phyloP scores from a whole-genome alignment of 2,888 invertebrate species.

The Dysmachus trigonus region DNA sequence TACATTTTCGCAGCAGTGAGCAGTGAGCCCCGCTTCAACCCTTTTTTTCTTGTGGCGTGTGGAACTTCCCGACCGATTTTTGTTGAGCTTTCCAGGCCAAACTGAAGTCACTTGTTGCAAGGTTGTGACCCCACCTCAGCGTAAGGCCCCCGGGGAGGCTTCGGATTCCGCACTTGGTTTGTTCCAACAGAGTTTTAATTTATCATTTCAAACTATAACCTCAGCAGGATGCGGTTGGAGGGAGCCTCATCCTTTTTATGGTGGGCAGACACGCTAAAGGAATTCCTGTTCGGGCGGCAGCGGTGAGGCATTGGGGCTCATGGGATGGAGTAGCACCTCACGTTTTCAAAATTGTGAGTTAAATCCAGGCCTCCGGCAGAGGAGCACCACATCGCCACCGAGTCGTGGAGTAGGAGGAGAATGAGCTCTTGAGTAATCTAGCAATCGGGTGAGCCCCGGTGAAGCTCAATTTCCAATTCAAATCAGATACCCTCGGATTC shows the following conservation, averaged over 20 bases:
- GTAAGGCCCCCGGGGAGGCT: not conserved
- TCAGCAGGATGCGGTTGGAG: slow-evolving; percentile 3
- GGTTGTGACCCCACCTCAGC: not conserved
- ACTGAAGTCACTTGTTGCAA: slow-evolving; percentile 21
- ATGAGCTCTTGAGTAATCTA: not conserved
- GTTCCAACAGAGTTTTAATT: slow-evolving; percentile 7
- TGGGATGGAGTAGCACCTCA: not conserved
- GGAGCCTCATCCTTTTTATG: slow-evolving; percentile 5
- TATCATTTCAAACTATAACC: slow-evolving; percentile 10
- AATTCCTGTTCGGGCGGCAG: too few relatives aligned
- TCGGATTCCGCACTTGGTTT: not conserved
- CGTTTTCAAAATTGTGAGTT: slow-evolving; percentile 17
- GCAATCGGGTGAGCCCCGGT: slow-evolving; percentile 15
- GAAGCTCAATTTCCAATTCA: slow-evolving; percentile 41
- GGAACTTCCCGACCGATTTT: not conserved
- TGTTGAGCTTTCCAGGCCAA: not conserved
- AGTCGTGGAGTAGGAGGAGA: too few relatives aligned
- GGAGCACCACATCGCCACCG: not conserved
- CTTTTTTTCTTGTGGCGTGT: not conserved
- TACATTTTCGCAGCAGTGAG: not conserved
- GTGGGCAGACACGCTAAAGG: slow-evolving; percentile 24
- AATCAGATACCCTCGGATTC: slow-evolving; percentile 29
- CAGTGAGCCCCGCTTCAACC: not conserved
- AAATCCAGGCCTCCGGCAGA: not conserved
- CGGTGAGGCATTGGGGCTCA: not conserved